Evolutionary conservation across 53 echinoderm and acorn worm species (phyloP).

Genomic region (Crossaster papposus): DNA sequence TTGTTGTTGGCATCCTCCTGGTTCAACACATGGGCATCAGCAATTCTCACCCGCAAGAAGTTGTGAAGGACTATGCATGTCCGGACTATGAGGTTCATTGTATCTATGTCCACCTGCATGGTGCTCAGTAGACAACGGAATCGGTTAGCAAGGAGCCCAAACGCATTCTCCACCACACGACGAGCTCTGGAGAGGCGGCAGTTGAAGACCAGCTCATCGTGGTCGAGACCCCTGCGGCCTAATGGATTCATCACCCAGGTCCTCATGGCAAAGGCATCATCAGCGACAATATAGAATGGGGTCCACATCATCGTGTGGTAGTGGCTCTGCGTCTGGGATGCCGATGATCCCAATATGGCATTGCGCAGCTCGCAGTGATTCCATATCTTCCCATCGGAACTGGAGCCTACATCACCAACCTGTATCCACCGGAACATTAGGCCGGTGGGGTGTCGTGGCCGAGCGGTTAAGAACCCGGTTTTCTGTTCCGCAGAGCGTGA

Average conservation of each 20-base stretch:
- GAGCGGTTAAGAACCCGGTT: too few species aligned
- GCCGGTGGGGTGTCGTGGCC: too few species aligned
- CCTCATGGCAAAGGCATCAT: constrained; percentile 43
- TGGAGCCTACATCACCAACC: constrained; percentile 30
- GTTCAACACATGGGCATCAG: constrained; percentile 18
- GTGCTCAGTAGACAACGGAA: constrained; percentile 28
- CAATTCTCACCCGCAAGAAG: constrained; percentile 49
- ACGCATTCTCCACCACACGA: constrained; percentile 47
- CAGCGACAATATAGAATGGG: too few species aligned
- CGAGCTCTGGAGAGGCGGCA: constrained; percentile 40
- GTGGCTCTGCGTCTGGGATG: constrained; percentile 50
- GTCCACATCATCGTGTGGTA: constrained; percentile 36
- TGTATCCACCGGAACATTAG: constrained; percentile 60
- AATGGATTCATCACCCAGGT: constrained; percentile 65
- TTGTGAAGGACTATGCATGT: constrained; percentile 55
- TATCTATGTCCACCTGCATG: constrained; percentile 25
- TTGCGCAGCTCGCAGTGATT: constrained; percentile 45
- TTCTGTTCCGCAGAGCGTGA: too few species aligned
- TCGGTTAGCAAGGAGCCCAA: constrained; percentile 42
- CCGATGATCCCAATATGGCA: constrained; percentile 11
- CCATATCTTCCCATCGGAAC: constrained; percentile 57
- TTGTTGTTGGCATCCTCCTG: constrained; percentile 35
- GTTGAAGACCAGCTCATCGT: constrained; percentile 39
- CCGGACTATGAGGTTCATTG: constrained; percentile 30
- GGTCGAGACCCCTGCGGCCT: background rate